Evolutionary conservation across 2,113 vertebrate genomes (phyloP).

Genomic region (Scatophagus argus): DNA sequence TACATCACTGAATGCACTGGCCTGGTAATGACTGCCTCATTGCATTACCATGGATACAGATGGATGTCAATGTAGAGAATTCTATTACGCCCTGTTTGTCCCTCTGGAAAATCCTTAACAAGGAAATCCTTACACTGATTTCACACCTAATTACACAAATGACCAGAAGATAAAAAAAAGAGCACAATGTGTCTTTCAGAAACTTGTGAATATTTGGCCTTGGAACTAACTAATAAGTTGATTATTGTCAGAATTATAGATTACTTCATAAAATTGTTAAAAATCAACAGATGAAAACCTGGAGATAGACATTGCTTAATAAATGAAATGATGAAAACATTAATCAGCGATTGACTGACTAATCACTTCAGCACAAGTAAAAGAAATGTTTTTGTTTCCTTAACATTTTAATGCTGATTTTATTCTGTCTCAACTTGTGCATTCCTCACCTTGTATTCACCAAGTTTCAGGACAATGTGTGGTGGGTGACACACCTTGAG

Average conservation of each 20-base stretch:
- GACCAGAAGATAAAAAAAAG: slow-evolving; percentile 20
- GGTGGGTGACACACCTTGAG: background rate
- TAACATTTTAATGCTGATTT: no score
- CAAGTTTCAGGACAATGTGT: background rate
- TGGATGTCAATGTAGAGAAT: slow-evolving; percentile 62
- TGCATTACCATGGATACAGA: slow-evolving; percentile 58
- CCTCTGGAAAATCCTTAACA: slow-evolving; percentile 53
- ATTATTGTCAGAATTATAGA: no score
- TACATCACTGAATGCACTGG: slow-evolving; percentile 20
- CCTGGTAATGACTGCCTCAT: slow-evolving; percentile 38
- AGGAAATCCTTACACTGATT: slow-evolving; percentile 53
- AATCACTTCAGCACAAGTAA: no score
- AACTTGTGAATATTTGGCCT: background rate
- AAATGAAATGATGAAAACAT: no score
- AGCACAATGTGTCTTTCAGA: background rate
- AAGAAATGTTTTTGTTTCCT: no score
- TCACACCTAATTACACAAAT: slow-evolving; percentile 54
- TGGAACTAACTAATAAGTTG: background rate
- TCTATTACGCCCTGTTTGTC: slow-evolving; percentile 57
- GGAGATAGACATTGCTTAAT: no score
- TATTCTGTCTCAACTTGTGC: background rate
- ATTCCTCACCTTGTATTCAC: background rate
- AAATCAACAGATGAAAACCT: background rate
- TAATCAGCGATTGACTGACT: no score
- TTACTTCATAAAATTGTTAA: background rate